Conservation (phyloP, 2,888 invertebrate genomes). For the Callyntrura sp. region DNA sequence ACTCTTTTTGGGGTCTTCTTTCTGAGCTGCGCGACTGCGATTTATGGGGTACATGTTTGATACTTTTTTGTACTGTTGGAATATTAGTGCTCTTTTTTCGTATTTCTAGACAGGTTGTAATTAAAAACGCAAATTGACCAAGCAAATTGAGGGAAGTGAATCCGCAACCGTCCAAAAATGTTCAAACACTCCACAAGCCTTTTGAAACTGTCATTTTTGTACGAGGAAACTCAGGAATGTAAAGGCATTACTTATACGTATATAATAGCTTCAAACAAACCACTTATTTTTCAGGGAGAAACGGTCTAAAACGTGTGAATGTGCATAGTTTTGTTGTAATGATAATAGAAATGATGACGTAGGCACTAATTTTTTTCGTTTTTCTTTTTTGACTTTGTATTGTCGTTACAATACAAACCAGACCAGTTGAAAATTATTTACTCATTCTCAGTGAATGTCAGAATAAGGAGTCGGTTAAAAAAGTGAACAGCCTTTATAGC, state of each 20-base stretch:
- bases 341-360: constrained; percentile 12
- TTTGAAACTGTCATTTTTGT: constrained; percentile 4
- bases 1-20: constrained; percentile 19
- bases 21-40: neutral
- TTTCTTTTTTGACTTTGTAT: constrained; percentile 3
- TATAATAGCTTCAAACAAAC: neutral
- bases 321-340: neutral
- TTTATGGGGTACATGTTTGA: neutral
- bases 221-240: neutral
- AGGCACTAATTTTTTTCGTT: constrained; percentile 17
- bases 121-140: neutral
- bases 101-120: constrained; percentile 3
- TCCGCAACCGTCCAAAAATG: neutral
- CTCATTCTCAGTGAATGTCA: neutral
- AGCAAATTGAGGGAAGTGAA: neutral
- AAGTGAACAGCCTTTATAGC: neutral
- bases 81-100: neutral
- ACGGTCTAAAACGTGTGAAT: constrained; percentile 6
- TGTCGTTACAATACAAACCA: neutral
- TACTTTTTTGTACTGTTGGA: neutral
- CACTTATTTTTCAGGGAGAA: neutral
- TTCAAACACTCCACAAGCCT: neutral
- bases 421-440: too few relatives aligned
- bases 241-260: too few relatives aligned
- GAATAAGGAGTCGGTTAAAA: neutral